phyloP scores from a whole-genome alignment of 2,797 vertebrate genomes.

The Poliocrania exsul region DNA sequence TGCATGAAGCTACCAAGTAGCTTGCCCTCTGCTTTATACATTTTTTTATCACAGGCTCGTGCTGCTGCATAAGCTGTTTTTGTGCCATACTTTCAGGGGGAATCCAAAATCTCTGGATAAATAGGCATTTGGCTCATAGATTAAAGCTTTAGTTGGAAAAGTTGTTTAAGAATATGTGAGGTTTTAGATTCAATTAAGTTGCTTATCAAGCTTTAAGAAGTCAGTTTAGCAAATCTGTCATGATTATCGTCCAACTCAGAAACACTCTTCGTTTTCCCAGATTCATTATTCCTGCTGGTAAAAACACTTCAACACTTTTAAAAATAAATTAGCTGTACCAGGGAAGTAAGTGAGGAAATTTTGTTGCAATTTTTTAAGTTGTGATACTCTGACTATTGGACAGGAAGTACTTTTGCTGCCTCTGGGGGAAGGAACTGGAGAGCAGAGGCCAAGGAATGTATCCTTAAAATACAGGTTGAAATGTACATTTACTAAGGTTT shows the following conservation, averaged over 20 bases:
- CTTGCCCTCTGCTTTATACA: not conserved
- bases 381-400: not conserved
- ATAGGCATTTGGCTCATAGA: constrained; percentile 14
- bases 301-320: not conserved
- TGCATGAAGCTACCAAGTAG: not conserved
- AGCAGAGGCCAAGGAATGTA: not conserved
- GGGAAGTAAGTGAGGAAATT: not conserved
- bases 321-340: not conserved
- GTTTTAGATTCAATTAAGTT: constrained; percentile 19
- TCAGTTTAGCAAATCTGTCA: not conserved
- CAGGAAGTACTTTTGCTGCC: not conserved
- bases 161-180: not conserved
- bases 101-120: constrained; percentile 15
- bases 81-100: not conserved
- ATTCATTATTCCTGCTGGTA: not conserved
- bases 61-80: not conserved
- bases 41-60: not conserved
- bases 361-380: not conserved
- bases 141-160: not conserved
- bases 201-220: constrained; percentile 18
- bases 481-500: not conserved
- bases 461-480: not conserved
- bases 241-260: not conserved
- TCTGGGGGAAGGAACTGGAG: not conserved
- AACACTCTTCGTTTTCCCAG: not conserved